Percentiles rank a stretch among this genome's conserved stretches.
Conservation (phyloP, 2,797 vertebrate genomes). For the Poecilia wingei region DNA sequence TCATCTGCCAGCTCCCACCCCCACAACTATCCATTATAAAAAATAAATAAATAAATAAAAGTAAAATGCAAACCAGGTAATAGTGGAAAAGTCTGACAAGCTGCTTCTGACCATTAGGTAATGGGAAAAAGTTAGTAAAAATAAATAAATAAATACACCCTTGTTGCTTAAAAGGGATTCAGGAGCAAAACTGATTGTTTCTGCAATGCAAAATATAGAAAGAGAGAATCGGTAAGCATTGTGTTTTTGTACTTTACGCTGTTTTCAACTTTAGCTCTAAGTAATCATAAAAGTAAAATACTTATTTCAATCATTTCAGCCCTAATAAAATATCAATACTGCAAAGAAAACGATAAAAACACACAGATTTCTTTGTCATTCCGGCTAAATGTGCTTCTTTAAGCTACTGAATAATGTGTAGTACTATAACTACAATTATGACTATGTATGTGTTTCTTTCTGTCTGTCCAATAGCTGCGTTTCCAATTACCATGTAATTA, state of each 20-base stretch:
- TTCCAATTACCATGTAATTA: too few relatives aligned
- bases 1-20: conserved; percentile 1
- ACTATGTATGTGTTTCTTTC: too few relatives aligned
- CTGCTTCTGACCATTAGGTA: conserved; percentile 2
- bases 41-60: neutral
- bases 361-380: neutral
- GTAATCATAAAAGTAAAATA: neutral
- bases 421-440: too few relatives aligned
- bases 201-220: neutral
- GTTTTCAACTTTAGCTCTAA: neutral
- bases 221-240: neutral
- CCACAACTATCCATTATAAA: conserved; percentile 3
- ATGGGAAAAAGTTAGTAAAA: neutral
- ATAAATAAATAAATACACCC: neutral
- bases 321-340: neutral
- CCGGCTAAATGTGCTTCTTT: neutral
- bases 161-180: neutral
- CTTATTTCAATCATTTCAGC: neutral
- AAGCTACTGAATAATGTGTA: neutral
- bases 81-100: conserved; percentile 6
- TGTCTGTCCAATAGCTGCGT: too few relatives aligned
- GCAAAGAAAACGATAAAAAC: too few relatives aligned
- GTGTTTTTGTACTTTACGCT: neutral
- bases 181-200: neutral
- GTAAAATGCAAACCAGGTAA: conserved; percentile 14